phyloP scores from a whole-genome alignment of 2,888 invertebrate genomes.

The Lysandra coridon region DNA sequence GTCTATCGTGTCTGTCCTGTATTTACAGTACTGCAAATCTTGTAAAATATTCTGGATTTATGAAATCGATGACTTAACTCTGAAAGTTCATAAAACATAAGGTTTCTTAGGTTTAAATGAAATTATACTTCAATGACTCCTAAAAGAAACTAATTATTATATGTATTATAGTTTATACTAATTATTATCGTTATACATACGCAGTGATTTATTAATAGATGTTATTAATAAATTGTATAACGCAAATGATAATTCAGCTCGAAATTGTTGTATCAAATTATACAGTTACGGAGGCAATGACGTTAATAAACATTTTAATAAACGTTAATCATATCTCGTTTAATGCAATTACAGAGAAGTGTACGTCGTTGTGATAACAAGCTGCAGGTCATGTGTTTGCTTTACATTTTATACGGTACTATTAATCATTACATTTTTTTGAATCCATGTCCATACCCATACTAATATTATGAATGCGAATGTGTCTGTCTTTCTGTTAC shows the following conservation, averaged over 20 bases:
- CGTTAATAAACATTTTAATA: slow-evolving; percentile 8
- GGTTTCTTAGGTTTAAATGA: no score
- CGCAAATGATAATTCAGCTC: background rate
- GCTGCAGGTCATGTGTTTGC: background rate
- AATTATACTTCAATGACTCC: background rate
- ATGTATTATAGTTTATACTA: background rate
- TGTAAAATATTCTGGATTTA: background rate
- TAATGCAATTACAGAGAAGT: background rate
- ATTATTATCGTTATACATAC: background rate
- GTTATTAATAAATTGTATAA: background rate
- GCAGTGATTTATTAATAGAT: background rate
- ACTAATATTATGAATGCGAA: no score
- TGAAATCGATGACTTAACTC: no score
- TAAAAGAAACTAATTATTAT: background rate
- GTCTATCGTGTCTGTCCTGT: background rate
- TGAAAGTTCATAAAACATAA: no score
- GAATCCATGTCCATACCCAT: no score
- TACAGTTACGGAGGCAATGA: slow-evolving; percentile 4
- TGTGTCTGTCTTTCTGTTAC: no score
- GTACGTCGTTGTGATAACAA: slow-evolving; percentile 8
- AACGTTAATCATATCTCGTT: slow-evolving; percentile 22
- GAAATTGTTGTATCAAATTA: slow-evolving; percentile 13
- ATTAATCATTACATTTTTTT: background rate
- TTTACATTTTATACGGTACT: background rate
- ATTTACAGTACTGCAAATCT: background rate